phyloP scores from a whole-genome alignment of 2,888 invertebrate species.

The Melanotus villosus region DNA sequence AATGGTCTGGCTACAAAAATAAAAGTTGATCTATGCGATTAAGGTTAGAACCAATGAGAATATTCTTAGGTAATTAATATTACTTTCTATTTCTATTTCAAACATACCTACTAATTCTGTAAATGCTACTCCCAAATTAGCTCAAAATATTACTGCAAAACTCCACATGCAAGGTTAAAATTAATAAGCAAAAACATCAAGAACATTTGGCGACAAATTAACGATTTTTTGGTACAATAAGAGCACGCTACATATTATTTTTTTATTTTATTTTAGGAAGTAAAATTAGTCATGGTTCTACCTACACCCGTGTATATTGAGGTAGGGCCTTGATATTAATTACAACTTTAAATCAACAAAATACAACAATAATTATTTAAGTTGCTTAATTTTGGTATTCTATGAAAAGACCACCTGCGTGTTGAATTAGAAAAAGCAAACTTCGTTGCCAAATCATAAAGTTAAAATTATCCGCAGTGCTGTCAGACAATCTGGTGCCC shows the following conservation, averaged over 20 bases:
- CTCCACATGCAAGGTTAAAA: background rate
- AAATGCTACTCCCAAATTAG: no score
- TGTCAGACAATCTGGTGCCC: constrained; percentile 31
- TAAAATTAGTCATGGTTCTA: constrained; percentile 8
- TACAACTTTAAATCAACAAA: constrained; percentile 16
- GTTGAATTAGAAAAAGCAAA: constrained; percentile 12
- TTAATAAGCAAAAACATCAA: background rate
- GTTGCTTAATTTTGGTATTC: constrained; percentile 8
- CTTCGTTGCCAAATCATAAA: constrained; percentile 17
- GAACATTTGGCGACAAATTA: constrained; percentile 2
- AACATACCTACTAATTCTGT: no score
- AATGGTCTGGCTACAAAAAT: no score
- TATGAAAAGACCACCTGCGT: constrained; percentile 20
- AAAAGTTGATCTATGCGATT: no score
- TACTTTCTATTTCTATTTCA: no score
- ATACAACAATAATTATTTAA: constrained; percentile 2
- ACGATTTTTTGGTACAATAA: background rate
- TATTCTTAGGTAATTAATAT: no score
- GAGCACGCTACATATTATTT: background rate
- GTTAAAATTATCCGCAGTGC: constrained; percentile 25
- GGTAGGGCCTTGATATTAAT: constrained; percentile 22
- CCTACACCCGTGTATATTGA: constrained; percentile 6
- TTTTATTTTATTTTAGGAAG: constrained; percentile 14
- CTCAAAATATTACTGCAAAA: background rate
- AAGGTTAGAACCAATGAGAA: no score